Evolutionary conservation across 2,113 vertebrate species (phyloP), one percentile per base, ranked within the genome.

Genomic region (Corythoichthys intestinalis): DNA sequence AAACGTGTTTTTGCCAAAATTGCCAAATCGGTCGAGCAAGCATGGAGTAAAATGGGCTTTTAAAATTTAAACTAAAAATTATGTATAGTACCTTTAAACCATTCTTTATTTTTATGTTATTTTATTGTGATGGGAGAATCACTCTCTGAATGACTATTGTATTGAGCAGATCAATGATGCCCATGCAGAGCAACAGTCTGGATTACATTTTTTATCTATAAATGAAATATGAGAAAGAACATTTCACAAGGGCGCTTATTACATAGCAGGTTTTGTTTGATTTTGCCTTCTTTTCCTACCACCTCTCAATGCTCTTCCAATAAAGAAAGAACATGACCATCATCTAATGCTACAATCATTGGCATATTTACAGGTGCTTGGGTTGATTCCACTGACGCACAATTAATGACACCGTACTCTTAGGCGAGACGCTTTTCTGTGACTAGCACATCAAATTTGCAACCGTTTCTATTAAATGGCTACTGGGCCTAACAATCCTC

Each of bases 261-360:
- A 11, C 38, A 12, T 15, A 59, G 1, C 57, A 38, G 20, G 53
- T 56, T 56, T 4, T 59, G 4, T 72, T 57, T 65, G 41, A 61
- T 35, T 35, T 72, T 34, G 41, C 39, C 20, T 2, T 12, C 7
- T 50, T 70, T 39, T 80, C 65, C 73, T 79, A 47, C 70, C 65
- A 70, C 56, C 72, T 69, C 37, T 77, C 64, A 65, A 58, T 73
- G 66, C 72, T 81, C 39, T 65, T 72, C 71, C 83, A 88, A 88
- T 87, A 69, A 89, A 72, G 72, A 76, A 77, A 71, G 63, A 73
- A 65, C 57, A 77, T 78, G 81, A 82, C 62, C 54, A 68, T 65
- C 56, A 63, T 76, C 74, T 85, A 86, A 87, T 86, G 67, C 78
- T 68, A 67, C 74, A 76, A 84, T 87, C 85, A 81, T 49, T 70